These are phyloP conservation scores for Drosophila trapezifrons DNA, from an alignment of 1,140 invertebrate genomes.

Conservation along the genomic window DNA sequence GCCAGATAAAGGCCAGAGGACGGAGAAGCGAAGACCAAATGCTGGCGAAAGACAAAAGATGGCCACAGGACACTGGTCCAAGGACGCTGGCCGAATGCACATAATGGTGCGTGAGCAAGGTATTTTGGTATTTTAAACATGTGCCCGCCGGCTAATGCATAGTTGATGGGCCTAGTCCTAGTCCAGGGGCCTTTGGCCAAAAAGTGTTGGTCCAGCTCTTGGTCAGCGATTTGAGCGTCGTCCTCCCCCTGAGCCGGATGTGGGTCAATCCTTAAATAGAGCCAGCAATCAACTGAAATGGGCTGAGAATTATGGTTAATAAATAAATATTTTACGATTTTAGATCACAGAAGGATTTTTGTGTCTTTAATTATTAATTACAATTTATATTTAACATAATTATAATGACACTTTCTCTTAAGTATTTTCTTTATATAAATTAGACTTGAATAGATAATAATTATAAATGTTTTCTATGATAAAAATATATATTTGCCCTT, in stretches of 20 bases:
- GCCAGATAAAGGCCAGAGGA: conserved; percentile 65
- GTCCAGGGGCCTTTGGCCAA: conserved; percentile 48
- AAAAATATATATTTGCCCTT: neutral
- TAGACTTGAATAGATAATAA: too few relatives aligned
- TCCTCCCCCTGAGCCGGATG: neutral
- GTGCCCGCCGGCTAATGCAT: conserved; percentile 74
- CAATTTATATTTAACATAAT: too few relatives aligned
- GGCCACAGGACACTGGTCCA: conserved; percentile 17
- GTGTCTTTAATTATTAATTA: too few relatives aligned
- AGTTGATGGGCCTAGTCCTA: conserved; percentile 64
- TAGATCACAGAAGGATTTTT: too few relatives aligned
- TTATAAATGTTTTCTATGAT: neutral
- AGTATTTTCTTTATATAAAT: neutral
- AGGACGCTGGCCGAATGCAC: conserved; percentile 35
- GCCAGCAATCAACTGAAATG: conserved; percentile 8
- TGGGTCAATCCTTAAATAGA: conserved; percentile 18
- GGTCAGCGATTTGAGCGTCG: conserved; percentile 38
- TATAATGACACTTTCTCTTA: neutral
- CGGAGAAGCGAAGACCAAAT: conserved; percentile 16
- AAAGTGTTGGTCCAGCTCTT: conserved; percentile 72
- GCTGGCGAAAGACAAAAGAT: conserved; percentile 61
- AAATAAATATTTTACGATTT: neutral
- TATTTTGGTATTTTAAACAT: conserved; percentile 79
- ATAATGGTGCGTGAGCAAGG: conserved; percentile 64
- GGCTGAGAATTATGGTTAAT: neutral